Percentiles rank a stretch among this genome's conserved stretches.
Conservation (phyloP, 2,113 vertebrate species). For the Mormyrus iriodes region DNA sequence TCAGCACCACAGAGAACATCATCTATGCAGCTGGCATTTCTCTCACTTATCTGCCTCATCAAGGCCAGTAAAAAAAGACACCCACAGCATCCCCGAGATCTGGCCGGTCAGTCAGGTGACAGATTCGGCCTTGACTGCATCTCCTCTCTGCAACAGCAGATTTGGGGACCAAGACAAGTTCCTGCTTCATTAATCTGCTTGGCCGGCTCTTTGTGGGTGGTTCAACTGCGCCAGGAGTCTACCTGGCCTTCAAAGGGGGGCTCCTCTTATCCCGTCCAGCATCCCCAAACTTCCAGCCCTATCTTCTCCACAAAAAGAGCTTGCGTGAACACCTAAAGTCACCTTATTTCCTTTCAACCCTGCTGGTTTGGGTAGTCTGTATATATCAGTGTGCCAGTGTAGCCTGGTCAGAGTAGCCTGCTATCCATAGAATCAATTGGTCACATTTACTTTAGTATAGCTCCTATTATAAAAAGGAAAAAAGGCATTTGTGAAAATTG, state of each 20-base stretch:
- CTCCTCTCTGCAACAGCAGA: neutral
- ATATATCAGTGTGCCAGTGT: neutral
- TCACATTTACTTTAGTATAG: neutral
- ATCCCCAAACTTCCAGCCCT: neutral
- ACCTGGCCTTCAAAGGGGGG: neutral
- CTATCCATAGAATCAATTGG: neutral
- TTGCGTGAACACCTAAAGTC: neutral
- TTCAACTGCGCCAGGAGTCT: neutral
- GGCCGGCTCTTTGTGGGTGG: neutral
- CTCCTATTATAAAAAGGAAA: no score
- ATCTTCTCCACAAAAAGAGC: neutral
- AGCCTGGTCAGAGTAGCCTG: neutral
- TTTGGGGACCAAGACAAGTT: neutral
- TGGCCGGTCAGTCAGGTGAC: neutral
- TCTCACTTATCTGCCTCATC: neutral
- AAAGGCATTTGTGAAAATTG: neutral
- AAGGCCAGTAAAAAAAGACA: constrained; percentile 1
- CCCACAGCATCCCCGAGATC: neutral
- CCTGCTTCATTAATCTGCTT: constrained; percentile 2
- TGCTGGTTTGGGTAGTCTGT: neutral
- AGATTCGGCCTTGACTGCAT: neutral
- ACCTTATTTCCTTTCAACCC: neutral
- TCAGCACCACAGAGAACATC: neutral
- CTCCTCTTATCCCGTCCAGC: neutral
- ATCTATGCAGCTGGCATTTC: neutral